Conservation (phyloP, 2,888 invertebrate species). For the Protula sp. region DNA sequence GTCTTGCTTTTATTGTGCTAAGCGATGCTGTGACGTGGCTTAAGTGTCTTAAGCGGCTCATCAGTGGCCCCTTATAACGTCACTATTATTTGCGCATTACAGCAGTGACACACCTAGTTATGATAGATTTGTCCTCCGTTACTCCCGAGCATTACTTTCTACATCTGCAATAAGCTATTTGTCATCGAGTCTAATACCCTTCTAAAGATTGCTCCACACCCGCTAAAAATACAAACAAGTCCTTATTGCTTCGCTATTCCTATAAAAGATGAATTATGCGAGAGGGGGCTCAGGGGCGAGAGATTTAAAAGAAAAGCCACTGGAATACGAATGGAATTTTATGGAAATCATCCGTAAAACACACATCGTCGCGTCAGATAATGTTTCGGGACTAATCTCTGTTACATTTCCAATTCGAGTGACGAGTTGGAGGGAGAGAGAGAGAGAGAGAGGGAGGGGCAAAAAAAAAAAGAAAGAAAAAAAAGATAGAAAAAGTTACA, state of each 20-base stretch:
- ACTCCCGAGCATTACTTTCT: not conserved
- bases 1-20: no score
- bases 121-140: not conserved
- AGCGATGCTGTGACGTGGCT: no score
- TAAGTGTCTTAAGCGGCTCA: no score
- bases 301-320: not conserved
- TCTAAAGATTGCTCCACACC: not conserved
- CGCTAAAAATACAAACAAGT: not conserved
- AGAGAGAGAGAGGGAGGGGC: no score
- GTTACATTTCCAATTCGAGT: no score
- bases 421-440: no score
- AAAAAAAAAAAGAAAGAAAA: no score
- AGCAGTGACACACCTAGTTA: not conserved
- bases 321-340: no score
- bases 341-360: no score
- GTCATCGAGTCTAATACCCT: not conserved
- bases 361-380: no score
- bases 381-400: no score
- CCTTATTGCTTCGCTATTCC: not conserved
- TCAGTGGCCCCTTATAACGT: not conserved
- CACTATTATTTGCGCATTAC: not conserved
- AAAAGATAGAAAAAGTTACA: no score
- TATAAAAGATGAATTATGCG: not conserved
- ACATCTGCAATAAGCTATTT: not conserved
- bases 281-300: not conserved